Conservation (phyloP, 1,140 invertebrate genomes). For the Ericerus pela region DNA sequence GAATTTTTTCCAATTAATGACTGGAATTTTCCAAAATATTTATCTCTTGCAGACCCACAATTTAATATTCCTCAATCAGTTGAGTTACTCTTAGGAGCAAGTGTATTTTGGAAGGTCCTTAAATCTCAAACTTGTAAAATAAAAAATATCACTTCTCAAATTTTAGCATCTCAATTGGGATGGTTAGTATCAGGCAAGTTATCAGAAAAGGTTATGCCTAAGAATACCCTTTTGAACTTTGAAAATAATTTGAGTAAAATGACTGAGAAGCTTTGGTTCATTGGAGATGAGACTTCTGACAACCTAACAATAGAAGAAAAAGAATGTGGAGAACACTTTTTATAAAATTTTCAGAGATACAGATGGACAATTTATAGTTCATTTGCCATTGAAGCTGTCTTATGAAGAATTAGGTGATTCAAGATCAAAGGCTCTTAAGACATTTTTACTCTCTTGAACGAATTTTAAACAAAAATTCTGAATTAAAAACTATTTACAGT, state of each 20-base stretch:
- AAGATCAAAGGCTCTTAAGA: not conserved
- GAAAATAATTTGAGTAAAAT: not conserved
- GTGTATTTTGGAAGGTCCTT: not conserved
- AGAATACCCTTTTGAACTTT: not conserved
- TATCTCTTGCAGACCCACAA: slow-evolving; percentile 1
- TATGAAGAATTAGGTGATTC: slow-evolving; percentile 7
- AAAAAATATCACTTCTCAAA: not conserved
- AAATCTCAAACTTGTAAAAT: not conserved
- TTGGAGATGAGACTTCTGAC: not conserved
- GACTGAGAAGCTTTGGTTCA: slow-evolving; percentile 6
- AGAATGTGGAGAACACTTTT: slow-evolving; percentile 5
- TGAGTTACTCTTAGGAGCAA: not conserved
- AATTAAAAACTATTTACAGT: slow-evolving; percentile 8
- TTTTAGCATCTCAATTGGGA: not conserved
- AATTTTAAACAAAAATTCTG: not conserved
- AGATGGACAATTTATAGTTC: slow-evolving; percentile 9
- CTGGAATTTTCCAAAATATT: not conserved
- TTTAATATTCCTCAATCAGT: slow-evolving; percentile 4
- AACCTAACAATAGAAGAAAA: slow-evolving; percentile 12
- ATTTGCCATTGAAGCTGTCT: slow-evolving; percentile 15
- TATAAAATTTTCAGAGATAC: not conserved
- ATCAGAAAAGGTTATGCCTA: too few species aligned
- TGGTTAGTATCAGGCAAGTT: slow-evolving; percentile 6
- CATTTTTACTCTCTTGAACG: slow-evolving; percentile 9
- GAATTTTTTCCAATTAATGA: not conserved